phyloP scores from a whole-genome alignment of 2,797 vertebrate species.

The Notolepis coatsorum region DNA sequence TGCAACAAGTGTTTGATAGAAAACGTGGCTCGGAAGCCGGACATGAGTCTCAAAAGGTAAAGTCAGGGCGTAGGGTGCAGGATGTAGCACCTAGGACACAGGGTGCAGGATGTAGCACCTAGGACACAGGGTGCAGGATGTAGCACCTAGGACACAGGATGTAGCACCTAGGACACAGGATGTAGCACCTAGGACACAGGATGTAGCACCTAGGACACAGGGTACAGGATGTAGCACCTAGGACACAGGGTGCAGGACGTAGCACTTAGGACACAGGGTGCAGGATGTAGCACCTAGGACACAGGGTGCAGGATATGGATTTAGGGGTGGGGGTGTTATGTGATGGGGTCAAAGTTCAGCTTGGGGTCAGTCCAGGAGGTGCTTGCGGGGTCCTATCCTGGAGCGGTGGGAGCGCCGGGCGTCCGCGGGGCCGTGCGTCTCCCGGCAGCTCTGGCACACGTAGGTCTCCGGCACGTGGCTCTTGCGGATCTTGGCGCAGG shows the following conservation, averaged over 20 bases:
- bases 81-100: slow-evolving; percentile 53
- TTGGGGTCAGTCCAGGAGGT: slow-evolving; percentile 83
- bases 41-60: too few species aligned
- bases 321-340: slow-evolving; percentile 19
- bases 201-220: slow-evolving; percentile 33
- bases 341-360: slow-evolving; percentile 29
- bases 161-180: slow-evolving; percentile 35
- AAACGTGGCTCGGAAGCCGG: slow-evolving; percentile 48
- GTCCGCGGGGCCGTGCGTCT: slow-evolving; percentile 85
- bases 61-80: slow-evolving; percentile 35
- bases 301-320: slow-evolving; percentile 52
- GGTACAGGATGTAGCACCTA: slow-evolving; percentile 53
- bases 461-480: slow-evolving; percentile 97
- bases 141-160: slow-evolving; percentile 46
- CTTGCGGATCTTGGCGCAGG: slow-evolving; percentile 97
- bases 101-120: slow-evolving; percentile 53
- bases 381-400: slow-evolving; percentile 90
- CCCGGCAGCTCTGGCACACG: slow-evolving; percentile 95
- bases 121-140: slow-evolving; percentile 44
- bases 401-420: slow-evolving; percentile 96
- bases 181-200: too few species aligned
- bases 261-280: slow-evolving; percentile 35
- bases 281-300: too few species aligned
- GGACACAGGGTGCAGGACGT: slow-evolving; percentile 48
- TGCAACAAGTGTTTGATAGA: slow-evolving; percentile 57